phyloP scores from a whole-genome alignment of 2,888 invertebrate genomes.

The Boloria selene region DNA sequence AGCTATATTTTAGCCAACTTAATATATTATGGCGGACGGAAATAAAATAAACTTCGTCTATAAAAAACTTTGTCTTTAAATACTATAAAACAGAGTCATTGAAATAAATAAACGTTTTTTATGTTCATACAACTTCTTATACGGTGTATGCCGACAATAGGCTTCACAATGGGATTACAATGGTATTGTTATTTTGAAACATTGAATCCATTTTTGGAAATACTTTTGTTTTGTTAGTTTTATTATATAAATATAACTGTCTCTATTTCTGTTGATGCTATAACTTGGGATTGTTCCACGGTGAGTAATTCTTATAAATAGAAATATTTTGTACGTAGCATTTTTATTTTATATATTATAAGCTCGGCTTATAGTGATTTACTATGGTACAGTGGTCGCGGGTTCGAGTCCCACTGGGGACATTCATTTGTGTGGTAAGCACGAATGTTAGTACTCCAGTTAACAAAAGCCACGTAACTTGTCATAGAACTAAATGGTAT shows the following conservation, averaged over 20 bases:
- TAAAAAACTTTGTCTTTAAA: too few relatives aligned
- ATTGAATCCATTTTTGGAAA: slow-evolving; percentile 50
- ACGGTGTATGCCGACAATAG: slow-evolving; percentile 51
- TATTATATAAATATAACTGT: slow-evolving; percentile 44
- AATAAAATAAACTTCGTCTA: too few relatives aligned
- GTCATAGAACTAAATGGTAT: too few relatives aligned
- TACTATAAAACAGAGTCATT: too few relatives aligned
- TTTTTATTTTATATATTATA: neutral
- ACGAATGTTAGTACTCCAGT: too few relatives aligned
- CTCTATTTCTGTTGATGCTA: slow-evolving; percentile 63
- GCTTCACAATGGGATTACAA: slow-evolving; percentile 47
- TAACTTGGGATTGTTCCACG: slow-evolving; percentile 56
- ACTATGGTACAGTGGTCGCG: too few relatives aligned
- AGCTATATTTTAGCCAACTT: too few relatives aligned
- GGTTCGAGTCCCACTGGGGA: too few relatives aligned
- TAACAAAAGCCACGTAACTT: too few relatives aligned
- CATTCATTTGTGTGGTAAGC: too few relatives aligned
- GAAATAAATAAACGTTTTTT: slow-evolving; percentile 34
- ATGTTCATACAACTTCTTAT: slow-evolving; percentile 53
- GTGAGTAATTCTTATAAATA: slow-evolving; percentile 55
- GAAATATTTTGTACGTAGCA: slow-evolving; percentile 2
- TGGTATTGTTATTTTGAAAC: slow-evolving; percentile 58
- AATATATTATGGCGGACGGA: too few relatives aligned
- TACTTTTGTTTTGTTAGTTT: slow-evolving; percentile 49
- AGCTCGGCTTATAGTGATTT: too few relatives aligned